Conservation (phyloP, 2,113 vertebrate genomes). For the Dascyllus trimaculatus region DNA sequence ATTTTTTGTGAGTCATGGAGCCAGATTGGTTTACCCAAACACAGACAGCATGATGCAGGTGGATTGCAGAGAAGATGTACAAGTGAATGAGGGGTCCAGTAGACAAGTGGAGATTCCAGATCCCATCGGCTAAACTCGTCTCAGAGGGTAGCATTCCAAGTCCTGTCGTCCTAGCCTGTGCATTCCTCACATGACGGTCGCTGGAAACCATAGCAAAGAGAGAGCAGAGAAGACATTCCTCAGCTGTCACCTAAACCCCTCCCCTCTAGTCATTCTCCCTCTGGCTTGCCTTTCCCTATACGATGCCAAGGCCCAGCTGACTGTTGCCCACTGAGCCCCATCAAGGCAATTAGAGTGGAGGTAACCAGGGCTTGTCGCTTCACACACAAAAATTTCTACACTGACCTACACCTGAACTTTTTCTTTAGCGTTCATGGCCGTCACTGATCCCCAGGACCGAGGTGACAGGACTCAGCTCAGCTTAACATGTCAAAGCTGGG, state of each 20-base stretch:
- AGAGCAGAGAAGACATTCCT: conserved; percentile 87
- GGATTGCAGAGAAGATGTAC: conserved; percentile 9
- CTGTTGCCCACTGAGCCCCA: conserved; percentile 66
- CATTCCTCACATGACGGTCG: conserved; percentile 91
- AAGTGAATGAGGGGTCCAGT: conserved; percentile 11
- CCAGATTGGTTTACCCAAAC: not conserved
- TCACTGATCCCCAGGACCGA: conserved; percentile 10
- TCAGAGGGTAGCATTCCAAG: conserved; percentile 87
- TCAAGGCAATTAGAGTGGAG: conserved; percentile 62
- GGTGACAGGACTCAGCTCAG: conserved; percentile 39
- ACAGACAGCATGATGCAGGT: conserved; percentile 7
- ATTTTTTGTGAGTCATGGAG: too few relatives aligned
- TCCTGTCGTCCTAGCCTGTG: conserved; percentile 82
- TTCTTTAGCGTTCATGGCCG: not conserved
- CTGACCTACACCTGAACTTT: conserved; percentile 73
- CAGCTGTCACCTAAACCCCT: conserved; percentile 89
- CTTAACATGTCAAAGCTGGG: conserved; percentile 43
- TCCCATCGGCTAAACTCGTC: conserved; percentile 64
- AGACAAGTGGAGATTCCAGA: conserved; percentile 52
- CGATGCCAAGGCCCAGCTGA: conserved; percentile 64
- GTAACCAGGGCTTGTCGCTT: conserved; percentile 54
- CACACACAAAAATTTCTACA: conserved; percentile 46
- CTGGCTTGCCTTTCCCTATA: conserved; percentile 44
- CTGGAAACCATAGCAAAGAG: conserved; percentile 88
- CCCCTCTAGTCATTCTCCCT: conserved; percentile 51